These are phyloP conservation scores for Drosophila antonietae DNA, from an alignment of 2,888 invertebrate genomes.

Conservation along the genomic window DNA sequence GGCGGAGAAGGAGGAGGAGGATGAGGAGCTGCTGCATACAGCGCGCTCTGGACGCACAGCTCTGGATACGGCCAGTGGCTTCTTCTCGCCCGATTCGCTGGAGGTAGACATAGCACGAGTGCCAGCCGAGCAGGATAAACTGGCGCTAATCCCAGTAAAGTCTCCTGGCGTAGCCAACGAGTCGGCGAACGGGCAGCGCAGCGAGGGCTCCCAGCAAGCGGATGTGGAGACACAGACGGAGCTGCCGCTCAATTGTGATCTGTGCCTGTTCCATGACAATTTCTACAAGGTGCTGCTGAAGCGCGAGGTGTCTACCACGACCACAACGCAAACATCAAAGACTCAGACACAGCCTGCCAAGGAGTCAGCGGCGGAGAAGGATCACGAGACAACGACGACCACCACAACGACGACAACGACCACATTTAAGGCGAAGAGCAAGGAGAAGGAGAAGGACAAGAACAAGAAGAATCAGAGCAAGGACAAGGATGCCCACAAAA, in stretches of 20 bases:
- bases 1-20: slow-evolving; percentile 61
- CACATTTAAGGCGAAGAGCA: slow-evolving; percentile 81
- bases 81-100: slow-evolving; percentile 71
- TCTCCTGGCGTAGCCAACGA: slow-evolving; percentile 19
- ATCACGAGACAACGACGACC: slow-evolving; percentile 82
- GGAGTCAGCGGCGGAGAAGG: slow-evolving; percentile 74
- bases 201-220: slow-evolving; percentile 37
- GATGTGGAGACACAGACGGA: slow-evolving; percentile 84
- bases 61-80: slow-evolving; percentile 49
- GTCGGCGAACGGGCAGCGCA: slow-evolving; percentile 3
- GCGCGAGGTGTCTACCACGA: slow-evolving; percentile 84
- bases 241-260: slow-evolving; percentile 82
- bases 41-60: slow-evolving; percentile 49
- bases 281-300: slow-evolving; percentile 84
- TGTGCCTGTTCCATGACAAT: slow-evolving; percentile 84
- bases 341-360: slow-evolving; percentile 72
- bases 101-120: slow-evolving; percentile 53
- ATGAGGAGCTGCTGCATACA: slow-evolving; percentile 32
- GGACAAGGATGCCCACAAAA: slow-evolving; percentile 75
- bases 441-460: slow-evolving; percentile 77
- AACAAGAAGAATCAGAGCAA: slow-evolving; percentile 61
- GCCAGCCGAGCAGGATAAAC: slow-evolving; percentile 41
- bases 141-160: slow-evolving; percentile 75
- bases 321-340: slow-evolving; percentile 84
- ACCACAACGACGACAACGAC: slow-evolving; percentile 84